These are phyloP conservation scores for Agrochola lota DNA, from an alignment of 2,888 invertebrate species.

Conservation along the genomic window DNA sequence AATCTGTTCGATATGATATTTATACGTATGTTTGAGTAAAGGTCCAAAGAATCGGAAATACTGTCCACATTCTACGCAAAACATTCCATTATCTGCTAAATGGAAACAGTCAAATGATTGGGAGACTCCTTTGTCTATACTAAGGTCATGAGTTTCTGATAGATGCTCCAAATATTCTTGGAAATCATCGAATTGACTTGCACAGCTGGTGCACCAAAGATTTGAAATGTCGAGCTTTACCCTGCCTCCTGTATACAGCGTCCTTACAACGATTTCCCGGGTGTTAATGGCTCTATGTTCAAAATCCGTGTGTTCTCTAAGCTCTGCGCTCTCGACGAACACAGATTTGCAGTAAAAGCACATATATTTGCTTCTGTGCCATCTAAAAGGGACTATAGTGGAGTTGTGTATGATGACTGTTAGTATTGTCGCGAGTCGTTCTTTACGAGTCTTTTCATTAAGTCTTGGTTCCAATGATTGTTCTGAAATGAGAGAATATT, in stretches of 20 bases:
- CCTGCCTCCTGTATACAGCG: conserved; percentile 56
- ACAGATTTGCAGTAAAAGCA: conserved; percentile 65
- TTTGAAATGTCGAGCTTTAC: conserved; percentile 76
- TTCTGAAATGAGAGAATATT: conserved; percentile 60
- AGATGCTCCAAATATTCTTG: conserved; percentile 72
- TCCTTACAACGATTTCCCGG: conserved; percentile 62
- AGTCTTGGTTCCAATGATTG: conserved; percentile 36
- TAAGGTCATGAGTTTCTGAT: conserved; percentile 62
- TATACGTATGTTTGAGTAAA: conserved; percentile 73
- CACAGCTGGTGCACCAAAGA: conserved; percentile 73
- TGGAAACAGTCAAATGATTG: conserved; percentile 70
- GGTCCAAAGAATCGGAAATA: conserved; percentile 76
- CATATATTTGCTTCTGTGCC: conserved; percentile 64
- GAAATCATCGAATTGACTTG: conserved; percentile 61
- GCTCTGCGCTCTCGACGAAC: conserved; percentile 48
- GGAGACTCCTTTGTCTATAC: conserved; percentile 57
- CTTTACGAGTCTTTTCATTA: conserved; percentile 51
- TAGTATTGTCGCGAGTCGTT: conserved; percentile 58
- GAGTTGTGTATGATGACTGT: conserved; percentile 60
- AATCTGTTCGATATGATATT: conserved; percentile 68
- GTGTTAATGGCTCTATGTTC: conserved; percentile 72
- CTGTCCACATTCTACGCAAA: conserved; percentile 76
- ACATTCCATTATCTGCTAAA: conserved; percentile 73
- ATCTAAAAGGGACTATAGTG: conserved; percentile 66
- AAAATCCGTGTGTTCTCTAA: conserved; percentile 66